Percentiles rank a stretch among this genome's conserved stretches.
Conservation (phyloP, 2,113 vertebrate species). For the Machaerirhynchus nigripectus region DNA sequence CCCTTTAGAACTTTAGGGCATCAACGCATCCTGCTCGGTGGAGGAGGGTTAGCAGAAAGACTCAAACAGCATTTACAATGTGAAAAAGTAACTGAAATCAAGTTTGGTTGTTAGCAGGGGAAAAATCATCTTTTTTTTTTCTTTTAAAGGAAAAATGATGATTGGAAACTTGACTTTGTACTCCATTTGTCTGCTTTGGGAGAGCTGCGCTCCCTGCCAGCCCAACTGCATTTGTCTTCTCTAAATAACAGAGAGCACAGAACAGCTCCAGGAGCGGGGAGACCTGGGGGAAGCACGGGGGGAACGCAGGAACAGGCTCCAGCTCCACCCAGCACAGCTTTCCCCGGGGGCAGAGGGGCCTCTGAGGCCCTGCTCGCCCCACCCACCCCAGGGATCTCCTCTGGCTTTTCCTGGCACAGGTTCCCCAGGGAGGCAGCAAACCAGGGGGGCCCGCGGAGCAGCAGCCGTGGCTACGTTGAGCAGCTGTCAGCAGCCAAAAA, state of each 20-base stretch:
- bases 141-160: background rate
- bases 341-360: no score
- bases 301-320: background rate
- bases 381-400: background rate
- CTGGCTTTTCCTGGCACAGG: background rate
- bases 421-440: background rate
- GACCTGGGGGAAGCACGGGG: background rate
- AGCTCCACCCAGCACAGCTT: background rate
- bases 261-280: background rate
- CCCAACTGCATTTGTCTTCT: background rate
- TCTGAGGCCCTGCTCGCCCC: background rate
- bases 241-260: background rate
- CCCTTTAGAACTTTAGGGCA: background rate
- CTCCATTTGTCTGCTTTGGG: background rate
- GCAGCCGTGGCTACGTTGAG: no score
- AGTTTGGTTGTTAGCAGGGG: background rate
- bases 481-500: background rate
- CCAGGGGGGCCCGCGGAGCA: background rate
- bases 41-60: background rate
- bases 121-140: background rate
- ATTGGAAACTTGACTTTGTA: background rate
- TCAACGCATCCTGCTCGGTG: accelerated
- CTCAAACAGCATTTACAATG: background rate
- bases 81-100: background rate
- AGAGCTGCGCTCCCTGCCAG: background rate